Percentiles rank a stretch among this genome's conserved stretches.
Evolutionary conservation across 2,888 invertebrate species (phyloP).

Genomic region (Chrysolina oricalcia): DNA sequence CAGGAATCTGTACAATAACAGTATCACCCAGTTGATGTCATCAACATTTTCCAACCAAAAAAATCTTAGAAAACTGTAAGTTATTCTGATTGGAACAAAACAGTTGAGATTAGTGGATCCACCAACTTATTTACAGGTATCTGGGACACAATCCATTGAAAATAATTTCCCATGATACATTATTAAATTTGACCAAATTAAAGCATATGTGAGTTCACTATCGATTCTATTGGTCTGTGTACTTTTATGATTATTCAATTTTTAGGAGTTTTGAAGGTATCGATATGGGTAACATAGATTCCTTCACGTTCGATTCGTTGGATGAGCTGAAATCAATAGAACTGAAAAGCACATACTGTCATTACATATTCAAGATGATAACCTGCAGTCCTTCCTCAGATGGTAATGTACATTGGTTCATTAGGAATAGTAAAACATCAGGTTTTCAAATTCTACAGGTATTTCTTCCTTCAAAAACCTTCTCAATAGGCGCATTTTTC

Average conservation of each 20-base stretch:
- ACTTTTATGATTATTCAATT: neutral
- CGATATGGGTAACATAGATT: neutral
- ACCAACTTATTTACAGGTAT: neutral
- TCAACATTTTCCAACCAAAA: neutral
- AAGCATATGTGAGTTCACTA: neutral
- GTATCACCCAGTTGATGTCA: neutral
- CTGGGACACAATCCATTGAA: neutral
- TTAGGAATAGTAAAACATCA: neutral
- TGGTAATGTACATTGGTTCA: neutral
- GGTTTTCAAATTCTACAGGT: neutral
- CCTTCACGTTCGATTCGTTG: slow-evolving; percentile 6
- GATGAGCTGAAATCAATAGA: neutral
- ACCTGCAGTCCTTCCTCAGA: neutral
- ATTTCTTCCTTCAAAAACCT: slow-evolving; percentile 24
- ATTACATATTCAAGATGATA: neutral
- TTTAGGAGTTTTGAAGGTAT: slow-evolving; percentile 12
- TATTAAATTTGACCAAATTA: neutral
- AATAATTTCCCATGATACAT: neutral
- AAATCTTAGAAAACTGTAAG: slow-evolving; percentile 8
- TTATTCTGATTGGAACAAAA: neutral
- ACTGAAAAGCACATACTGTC: neutral
- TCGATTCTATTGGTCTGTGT: neutral
- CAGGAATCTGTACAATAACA: slow-evolving; percentile 8
- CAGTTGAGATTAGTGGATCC: neutral
- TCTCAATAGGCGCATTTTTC: slow-evolving; percentile 15